phyloP scores from a whole-genome alignment of 2,888 invertebrate genomes.

The Oxystoma pomonae region DNA sequence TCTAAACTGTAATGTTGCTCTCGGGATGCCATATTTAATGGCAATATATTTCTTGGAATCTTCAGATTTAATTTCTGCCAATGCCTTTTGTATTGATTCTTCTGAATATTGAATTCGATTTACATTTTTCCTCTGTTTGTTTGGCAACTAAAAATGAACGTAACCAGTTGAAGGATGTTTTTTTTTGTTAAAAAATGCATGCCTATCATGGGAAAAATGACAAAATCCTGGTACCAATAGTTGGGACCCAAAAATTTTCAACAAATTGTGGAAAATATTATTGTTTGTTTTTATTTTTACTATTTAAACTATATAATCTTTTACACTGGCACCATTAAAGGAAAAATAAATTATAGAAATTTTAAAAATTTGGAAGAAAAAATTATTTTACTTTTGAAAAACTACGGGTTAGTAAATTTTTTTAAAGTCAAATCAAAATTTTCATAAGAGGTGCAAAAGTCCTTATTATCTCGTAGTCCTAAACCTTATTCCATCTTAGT shows the following conservation, averaged over 20 bases:
- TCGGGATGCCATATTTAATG: constrained; percentile 8
- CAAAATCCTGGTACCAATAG: not conserved
- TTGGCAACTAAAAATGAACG: not conserved
- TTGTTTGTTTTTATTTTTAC: not conserved
- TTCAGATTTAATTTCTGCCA: constrained; percentile 9
- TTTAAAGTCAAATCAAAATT: too few relatives aligned
- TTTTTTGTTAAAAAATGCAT: not conserved
- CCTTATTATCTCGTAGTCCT: too few relatives aligned
- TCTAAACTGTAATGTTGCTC: constrained; percentile 17
- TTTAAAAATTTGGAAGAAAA: too few relatives aligned
- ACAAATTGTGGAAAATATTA: not conserved
- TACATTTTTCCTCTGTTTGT: not conserved
- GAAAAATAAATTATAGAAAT: too few relatives aligned
- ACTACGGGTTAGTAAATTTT: too few relatives aligned
- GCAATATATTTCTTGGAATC: constrained; percentile 8
- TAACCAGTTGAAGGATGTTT: not conserved
- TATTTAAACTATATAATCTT: too few relatives aligned
- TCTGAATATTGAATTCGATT: constrained; percentile 5
- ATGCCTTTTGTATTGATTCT: constrained; percentile 10
- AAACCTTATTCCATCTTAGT: too few relatives aligned
- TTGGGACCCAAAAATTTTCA: not conserved
- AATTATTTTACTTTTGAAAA: too few relatives aligned
- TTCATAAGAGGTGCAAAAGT: too few relatives aligned
- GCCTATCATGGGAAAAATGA: not conserved
- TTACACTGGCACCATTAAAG: too few relatives aligned